These are phyloP conservation scores for Lottia scabra DNA, from an alignment of 2,888 invertebrate species.

Conservation along the genomic window DNA sequence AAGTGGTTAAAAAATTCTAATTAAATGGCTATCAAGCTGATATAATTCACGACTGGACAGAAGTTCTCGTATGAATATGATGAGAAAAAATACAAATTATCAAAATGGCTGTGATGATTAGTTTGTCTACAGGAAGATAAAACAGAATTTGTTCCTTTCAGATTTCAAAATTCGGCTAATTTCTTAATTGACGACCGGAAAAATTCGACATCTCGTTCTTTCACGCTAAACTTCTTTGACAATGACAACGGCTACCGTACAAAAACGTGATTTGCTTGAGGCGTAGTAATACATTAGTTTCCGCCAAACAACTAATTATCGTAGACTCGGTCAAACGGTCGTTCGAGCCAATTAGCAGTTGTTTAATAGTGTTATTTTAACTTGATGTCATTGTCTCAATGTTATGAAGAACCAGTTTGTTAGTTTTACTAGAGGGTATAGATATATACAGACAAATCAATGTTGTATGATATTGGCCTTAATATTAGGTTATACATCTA, in stretches of 20 bases:
- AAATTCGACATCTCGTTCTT: slow-evolving; percentile 9
- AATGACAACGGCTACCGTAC: background rate
- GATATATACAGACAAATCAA: no score
- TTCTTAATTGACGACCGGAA: slow-evolving; percentile 8
- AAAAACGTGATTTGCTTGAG: background rate
- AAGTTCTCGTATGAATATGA: background rate
- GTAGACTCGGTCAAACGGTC: slow-evolving; percentile 15
- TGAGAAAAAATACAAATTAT: background rate
- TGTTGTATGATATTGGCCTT: no score
- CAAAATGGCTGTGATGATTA: background rate
- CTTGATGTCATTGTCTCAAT: no score
- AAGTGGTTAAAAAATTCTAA: background rate
- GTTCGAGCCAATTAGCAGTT: no score
- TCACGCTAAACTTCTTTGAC: background rate
- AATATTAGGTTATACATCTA: no score
- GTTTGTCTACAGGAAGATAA: background rate
- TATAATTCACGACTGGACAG: background rate
- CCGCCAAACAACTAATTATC: slow-evolving; percentile 15
- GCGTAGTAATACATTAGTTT: background rate
- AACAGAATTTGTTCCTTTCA: no score
- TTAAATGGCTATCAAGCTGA: background rate
- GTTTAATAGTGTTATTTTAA: no score
- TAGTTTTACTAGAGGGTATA: no score
- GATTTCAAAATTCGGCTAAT: slow-evolving; percentile 14
- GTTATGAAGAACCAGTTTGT: no score